Conservation (phyloP, 2,113 vertebrate species). For the Callaeas wilsoni region DNA sequence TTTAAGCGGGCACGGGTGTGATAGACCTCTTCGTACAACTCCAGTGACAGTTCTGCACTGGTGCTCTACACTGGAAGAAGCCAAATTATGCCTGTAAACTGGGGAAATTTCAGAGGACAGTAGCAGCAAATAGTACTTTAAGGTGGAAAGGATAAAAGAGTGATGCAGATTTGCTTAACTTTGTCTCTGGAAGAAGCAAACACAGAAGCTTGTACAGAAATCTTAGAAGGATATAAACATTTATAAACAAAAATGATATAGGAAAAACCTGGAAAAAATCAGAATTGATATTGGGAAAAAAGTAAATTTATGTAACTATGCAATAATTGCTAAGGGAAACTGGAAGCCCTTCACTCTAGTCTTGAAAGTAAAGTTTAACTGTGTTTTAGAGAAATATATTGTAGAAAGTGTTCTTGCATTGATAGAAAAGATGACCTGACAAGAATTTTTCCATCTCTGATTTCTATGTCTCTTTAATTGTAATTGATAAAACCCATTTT, state of each 20-base stretch:
- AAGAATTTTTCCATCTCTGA: background rate
- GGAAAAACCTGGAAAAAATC: background rate
- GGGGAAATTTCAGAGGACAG: background rate
- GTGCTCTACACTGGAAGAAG: background rate
- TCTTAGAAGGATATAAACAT: background rate
- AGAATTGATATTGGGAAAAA: background rate
- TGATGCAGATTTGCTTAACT: background rate
- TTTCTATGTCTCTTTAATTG: conserved; percentile 23
- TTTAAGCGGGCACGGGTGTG: background rate
- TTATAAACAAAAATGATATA: background rate
- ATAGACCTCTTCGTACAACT: background rate
- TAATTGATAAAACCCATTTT: background rate
- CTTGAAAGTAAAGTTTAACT: conserved; percentile 9
- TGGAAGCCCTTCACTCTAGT: background rate
- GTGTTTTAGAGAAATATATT: background rate
- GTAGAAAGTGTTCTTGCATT: background rate
- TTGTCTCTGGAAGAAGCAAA: background rate
- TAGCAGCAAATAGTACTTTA: background rate
- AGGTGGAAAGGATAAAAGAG: background rate
- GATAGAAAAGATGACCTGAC: background rate
- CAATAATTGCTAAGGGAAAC: background rate
- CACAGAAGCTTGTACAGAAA: background rate
- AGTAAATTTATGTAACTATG: background rate
- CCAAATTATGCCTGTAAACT: background rate
- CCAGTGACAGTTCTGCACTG: background rate